Evolutionary conservation across 2,113 vertebrate genomes (phyloP), one percentile per base, ranked within the genome.

Genomic region (Tragelaphus imberbis): DNA sequence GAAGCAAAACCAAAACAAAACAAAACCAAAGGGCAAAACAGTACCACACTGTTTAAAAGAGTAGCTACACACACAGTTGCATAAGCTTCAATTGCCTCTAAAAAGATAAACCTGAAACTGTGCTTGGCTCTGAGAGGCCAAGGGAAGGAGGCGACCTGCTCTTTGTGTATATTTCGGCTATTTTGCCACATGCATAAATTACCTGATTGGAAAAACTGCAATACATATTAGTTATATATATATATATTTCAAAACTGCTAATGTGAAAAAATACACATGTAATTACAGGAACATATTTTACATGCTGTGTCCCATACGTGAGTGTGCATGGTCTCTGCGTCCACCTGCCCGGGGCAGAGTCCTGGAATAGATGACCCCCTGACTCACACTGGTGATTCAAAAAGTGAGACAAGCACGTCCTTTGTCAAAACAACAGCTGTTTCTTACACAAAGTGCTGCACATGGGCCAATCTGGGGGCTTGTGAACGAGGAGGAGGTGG

Each of bases 391-490:
- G 68, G 19, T 33, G 71, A 75, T 91, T 80, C 87, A 91, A 33
- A 84, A 95, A 80, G 33, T 68, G 59, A 91, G 79, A 79, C 25
- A 14, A 82, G 88, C 3, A 36, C 0, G 7, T 88, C 65, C 61
- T 92, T 16, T 53, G 56, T 85, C 82, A 96, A 94, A 95, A 96
- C 68, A 86, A 90, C 84, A 96, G 96, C 85, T 97, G 82, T 51
- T 85, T 59, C 85, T 88, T 79, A n/a, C 58, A 49, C 87, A 85
- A 61, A 5, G 4, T 17, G 15, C 63, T 86, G 36, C 19, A 14
- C 51, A 7, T 14, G 51, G 58, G 84, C 71, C 63, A 77, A 68
- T 88, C 49, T 28, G 4, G 1, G 59, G 65, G 81, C 7, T 30
- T 23, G 58, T 3, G 36, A 71, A 85, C 5, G 0, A 75, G 21